phyloP scores from a whole-genome alignment of 1,140 invertebrate species.

The Orius laevigatus region DNA sequence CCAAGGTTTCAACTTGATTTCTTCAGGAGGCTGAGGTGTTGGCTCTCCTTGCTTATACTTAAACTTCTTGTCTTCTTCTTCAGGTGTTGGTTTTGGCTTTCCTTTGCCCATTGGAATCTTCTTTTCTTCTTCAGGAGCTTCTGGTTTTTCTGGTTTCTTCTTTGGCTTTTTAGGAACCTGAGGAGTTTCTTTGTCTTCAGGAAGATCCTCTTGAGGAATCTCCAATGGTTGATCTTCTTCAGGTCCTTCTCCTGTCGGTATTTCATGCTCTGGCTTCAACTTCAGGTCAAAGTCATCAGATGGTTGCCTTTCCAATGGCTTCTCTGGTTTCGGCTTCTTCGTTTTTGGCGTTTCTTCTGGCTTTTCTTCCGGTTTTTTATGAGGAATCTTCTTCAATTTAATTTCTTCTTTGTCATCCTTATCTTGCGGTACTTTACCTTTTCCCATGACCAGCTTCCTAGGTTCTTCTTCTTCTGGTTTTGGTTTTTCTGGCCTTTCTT shows the following conservation, averaged over 20 bases:
- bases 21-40: conserved; percentile 22
- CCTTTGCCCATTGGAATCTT: conserved; percentile 26
- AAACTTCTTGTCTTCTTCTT: conserved; percentile 27
- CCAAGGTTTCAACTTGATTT: conserved; percentile 21
- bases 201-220: conserved; percentile 15
- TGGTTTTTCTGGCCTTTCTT: conserved; percentile 23
- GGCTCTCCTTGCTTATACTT: conserved; percentile 28
- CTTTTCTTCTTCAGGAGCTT: conserved; percentile 24
- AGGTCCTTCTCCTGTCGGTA: conserved; percentile 20
- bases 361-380: conserved; percentile 16
- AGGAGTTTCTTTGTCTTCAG: conserved; percentile 16
- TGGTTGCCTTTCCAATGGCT: conserved; percentile 22
- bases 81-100: conserved; percentile 25
- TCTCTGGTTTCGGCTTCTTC: conserved; percentile 20
- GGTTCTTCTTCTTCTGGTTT: conserved; percentile 28
- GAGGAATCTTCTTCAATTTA: conserved; percentile 17
- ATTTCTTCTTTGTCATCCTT: conserved; percentile 20
- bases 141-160: conserved; percentile 15
- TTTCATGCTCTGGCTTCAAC: conserved; percentile 20
- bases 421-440: conserved; percentile 25
- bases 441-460: conserved; percentile 27
- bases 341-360: conserved; percentile 19
- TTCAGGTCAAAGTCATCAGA: conserved; percentile 19
- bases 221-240: conserved; percentile 16
- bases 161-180: conserved; percentile 23